phyloP scores from a whole-genome alignment of 2,113 vertebrate species.

The Callipepla californica region DNA sequence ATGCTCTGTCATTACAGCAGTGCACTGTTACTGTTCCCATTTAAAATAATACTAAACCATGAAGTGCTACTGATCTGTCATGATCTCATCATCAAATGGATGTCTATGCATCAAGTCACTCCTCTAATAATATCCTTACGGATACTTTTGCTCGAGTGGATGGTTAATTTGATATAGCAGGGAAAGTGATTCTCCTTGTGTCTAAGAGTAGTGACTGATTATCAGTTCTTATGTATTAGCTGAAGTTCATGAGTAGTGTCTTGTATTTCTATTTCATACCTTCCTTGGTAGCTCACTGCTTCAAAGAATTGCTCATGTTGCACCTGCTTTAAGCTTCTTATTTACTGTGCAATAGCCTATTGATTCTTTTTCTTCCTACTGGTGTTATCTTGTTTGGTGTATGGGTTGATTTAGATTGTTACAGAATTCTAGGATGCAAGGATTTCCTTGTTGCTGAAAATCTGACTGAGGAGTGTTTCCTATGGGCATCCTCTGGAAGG shows the following conservation, averaged over 20 bases:
- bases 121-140: not conserved
- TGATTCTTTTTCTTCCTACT: not conserved
- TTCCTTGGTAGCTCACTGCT: not conserved
- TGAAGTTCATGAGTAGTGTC: not conserved
- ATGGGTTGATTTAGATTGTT: constrained; percentile 1
- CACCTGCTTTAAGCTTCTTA: not conserved
- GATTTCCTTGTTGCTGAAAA: not conserved
- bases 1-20: not conserved
- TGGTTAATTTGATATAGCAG: not conserved
- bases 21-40: not conserved
- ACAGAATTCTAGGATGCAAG: not conserved
- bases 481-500: not conserved
- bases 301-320: not conserved
- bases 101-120: not conserved
- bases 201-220: not conserved
- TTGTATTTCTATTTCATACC: not conserved
- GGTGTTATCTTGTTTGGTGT: not conserved
- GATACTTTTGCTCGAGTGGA: not conserved
- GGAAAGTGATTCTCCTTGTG: not conserved
- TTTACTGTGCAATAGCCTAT: not conserved
- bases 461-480: not conserved
- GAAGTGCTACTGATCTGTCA: not conserved
- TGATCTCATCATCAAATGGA: not conserved
- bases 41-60: not conserved
- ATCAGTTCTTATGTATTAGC: not conserved